Evolutionary conservation across 2,113 vertebrate genomes (phyloP).

Genomic region (Oryzias javanicus): DNA sequence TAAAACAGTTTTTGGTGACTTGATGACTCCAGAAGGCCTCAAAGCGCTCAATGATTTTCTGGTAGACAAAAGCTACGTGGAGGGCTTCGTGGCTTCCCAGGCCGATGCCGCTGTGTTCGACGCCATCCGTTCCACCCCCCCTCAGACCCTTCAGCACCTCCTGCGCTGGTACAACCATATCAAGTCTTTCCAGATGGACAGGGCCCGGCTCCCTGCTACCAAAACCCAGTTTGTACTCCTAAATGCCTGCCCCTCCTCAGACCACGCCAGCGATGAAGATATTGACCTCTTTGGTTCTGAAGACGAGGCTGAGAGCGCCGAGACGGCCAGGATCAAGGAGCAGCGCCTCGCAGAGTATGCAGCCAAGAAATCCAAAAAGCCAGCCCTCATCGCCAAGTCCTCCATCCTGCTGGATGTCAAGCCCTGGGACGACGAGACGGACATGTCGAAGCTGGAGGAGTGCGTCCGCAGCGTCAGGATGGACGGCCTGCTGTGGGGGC

Average conservation of each 20-base stretch:
- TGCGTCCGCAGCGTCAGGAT: slow-evolving; percentile 87
- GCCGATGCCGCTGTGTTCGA: slow-evolving; percentile 88
- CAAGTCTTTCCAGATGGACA: slow-evolving; percentile 85
- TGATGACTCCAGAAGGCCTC: slow-evolving; percentile 83
- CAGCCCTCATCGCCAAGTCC: slow-evolving; percentile 90
- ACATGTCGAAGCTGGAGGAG: slow-evolving; percentile 91
- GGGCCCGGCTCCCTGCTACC: slow-evolving; percentile 83
- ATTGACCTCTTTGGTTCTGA: slow-evolving; percentile 94
- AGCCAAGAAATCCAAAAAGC: slow-evolving; percentile 94
- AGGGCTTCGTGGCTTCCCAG: slow-evolving; percentile 89
- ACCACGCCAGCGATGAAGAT: slow-evolving; percentile 77
- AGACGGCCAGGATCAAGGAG: slow-evolving; percentile 83
- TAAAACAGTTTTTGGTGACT: slow-evolving; percentile 89
- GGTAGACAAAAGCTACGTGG: slow-evolving; percentile 92
- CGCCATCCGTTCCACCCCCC: slow-evolving; percentile 80
- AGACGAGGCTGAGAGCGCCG: slow-evolving; percentile 87
- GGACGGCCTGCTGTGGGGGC: slow-evolving; percentile 94
- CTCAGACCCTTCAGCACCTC: slow-evolving; percentile 83
- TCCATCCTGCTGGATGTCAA: slow-evolving; percentile 94
- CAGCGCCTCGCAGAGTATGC: slow-evolving; percentile 90
- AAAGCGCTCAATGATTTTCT: slow-evolving; percentile 88
- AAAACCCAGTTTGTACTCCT: slow-evolving; percentile 86
- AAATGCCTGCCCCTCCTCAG: slow-evolving; percentile 47
- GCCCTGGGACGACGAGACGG: slow-evolving; percentile 96
- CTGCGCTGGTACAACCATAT: slow-evolving; percentile 96